Percentiles rank a stretch among this genome's conserved stretches.
Evolutionary conservation across 2,888 invertebrate species (phyloP).

Genomic region (Dicycla oo): DNA sequence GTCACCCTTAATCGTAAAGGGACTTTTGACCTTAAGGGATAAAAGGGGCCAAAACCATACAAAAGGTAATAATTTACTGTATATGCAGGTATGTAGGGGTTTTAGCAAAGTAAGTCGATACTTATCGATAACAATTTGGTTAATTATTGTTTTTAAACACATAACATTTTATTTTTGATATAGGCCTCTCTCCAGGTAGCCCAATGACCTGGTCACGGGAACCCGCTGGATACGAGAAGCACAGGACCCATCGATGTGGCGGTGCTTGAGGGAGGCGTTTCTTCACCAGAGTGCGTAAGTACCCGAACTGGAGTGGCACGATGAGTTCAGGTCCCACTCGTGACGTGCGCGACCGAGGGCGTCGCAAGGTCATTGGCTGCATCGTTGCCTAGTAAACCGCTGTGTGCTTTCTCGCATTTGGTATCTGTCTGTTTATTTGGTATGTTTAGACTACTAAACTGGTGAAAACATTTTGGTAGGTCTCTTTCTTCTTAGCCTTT

Average conservation of each 20-base stretch:
- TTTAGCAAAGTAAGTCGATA: not conserved
- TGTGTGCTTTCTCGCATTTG: too few species aligned
- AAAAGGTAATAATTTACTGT: constrained; percentile 31
- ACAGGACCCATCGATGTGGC: not conserved
- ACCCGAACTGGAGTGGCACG: too few species aligned
- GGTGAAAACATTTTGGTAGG: not conserved
- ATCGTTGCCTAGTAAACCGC: too few species aligned
- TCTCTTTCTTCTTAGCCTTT: not conserved
- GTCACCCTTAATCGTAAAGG: constrained; percentile 48
- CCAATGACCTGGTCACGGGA: not conserved
- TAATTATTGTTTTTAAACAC: not conserved
- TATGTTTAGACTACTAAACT: not conserved
- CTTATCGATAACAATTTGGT: constrained; percentile 3
- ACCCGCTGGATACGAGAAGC: not conserved
- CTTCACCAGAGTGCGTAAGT: not conserved
- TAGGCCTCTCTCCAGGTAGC: not conserved
- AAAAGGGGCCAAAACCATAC: constrained; percentile 31
- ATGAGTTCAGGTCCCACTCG: too few species aligned
- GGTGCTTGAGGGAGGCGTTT: not conserved
- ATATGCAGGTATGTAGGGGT: not conserved
- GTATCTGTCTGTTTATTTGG: too few species aligned
- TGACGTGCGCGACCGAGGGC: too few species aligned
- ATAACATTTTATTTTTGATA: not conserved
- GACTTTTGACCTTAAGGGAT: constrained; percentile 56
- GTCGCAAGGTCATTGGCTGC: too few species aligned